Evolutionary conservation across 2,113 vertebrate genomes (phyloP).

Genomic region (Megaceryle torquata): DNA sequence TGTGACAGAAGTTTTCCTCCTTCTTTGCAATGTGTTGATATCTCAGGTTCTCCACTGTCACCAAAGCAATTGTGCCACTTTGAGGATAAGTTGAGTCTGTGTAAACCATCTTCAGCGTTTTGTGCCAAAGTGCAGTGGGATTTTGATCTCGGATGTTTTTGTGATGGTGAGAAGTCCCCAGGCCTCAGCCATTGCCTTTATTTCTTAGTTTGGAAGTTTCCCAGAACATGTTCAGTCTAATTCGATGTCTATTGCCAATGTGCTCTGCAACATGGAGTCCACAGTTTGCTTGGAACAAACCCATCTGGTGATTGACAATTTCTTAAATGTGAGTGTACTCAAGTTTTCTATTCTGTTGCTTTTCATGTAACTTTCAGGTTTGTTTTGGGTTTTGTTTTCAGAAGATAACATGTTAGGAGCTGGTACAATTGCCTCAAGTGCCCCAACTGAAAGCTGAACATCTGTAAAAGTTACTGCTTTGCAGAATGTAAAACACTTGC

Average conservation of each 20-base stretch:
- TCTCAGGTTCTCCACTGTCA: constrained; percentile 45
- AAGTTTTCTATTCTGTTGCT: background rate
- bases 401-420: background rate
- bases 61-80: constrained; percentile 47
- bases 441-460: background rate
- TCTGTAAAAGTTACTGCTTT: background rate
- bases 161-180: constrained; percentile 11
- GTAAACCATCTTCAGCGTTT: constrained; percentile 35
- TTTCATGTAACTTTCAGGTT: background rate
- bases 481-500: background rate
- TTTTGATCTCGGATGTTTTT: constrained; percentile 32
- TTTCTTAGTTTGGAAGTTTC: background rate
- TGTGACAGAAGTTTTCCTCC: constrained; percentile 53
- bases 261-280: background rate
- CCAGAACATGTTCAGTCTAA: background rate
- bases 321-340: background rate
- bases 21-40: constrained; percentile 50
- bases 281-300: background rate
- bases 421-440: background rate
- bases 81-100: constrained; percentile 40
- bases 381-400: background rate
- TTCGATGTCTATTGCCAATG: background rate
- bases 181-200: background rate
- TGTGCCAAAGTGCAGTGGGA: constrained; percentile 15
- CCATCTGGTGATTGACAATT: background rate